Evolutionary conservation across 2,797 vertebrate species (phyloP), one percentile per base, ranked within the genome.

Genomic region (Rhincodon typus): DNA sequence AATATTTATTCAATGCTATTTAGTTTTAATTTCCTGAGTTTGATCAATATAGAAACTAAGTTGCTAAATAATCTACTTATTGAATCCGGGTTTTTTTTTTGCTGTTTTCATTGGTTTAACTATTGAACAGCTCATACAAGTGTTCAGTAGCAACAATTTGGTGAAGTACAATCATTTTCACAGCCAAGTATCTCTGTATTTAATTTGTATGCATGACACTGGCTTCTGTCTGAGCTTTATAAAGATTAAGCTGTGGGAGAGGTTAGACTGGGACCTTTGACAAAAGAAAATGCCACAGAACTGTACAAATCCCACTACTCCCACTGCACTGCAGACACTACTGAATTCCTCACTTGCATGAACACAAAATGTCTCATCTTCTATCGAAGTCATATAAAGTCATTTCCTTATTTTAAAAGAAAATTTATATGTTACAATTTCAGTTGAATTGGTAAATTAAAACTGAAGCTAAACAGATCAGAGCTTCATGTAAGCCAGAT

Each of bases 361-460:
- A 77, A 74, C 94, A 77, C 12, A 8, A 95, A 94, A 95, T 95
- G 34, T 13, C 70, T 57, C 70, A 82, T 96, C 94, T 96, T 50
- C 46, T 50, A 50, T 3, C 4, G 46, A 50, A 50, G 46, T 50
- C 46, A 86, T 94, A 38, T 91, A 42, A 67, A 42, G 46, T 38
- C 86, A 95, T 95, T 94, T 57, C 79, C 95, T 88, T 57, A 95
- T 38, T 96, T 96, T 46, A 53, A 77, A 95, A 87, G 62, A 12
- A 96, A 87, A 17, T 70, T 70, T 69, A 69, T 94, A 96, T 96
- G 96, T 96, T 96, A 53, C 96, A 95, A 86, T 96, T 90, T 96
- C 96, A 96, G 95, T 0, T 27, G 87, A 88, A 96, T 97, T 97
- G 96, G 96, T 96, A 96, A 97, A 96, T 97, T 95, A 15, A 19